A percentile compares a stretch with the other conserved stretches of the same genome.
Evolutionary conservation across 2,113 vertebrate genomes (phyloP).

Genomic region (Gila orcuttii): DNA sequence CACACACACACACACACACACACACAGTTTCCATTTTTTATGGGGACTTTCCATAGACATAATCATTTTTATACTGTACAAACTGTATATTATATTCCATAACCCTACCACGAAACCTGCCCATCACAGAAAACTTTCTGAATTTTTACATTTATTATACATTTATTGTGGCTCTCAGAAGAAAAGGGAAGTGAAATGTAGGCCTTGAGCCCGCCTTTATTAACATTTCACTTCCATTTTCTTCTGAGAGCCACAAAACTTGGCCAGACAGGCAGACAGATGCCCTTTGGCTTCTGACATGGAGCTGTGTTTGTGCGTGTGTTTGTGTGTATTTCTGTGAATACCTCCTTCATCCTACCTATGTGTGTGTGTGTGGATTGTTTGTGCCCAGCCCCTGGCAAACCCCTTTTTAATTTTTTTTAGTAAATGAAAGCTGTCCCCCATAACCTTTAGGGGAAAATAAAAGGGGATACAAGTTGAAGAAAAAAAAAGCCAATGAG

Average conservation of each 20-base stretch:
- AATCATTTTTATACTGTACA: no score
- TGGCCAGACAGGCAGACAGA: conserved; percentile 40
- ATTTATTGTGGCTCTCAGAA: no score
- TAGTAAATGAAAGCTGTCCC: conserved; percentile 1
- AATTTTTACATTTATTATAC: background rate
- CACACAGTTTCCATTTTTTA: background rate
- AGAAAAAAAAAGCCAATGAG: conserved; percentile 22
- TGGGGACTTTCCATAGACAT: no score
- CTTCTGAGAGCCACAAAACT: background rate
- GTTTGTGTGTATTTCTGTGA: background rate
- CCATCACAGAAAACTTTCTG: background rate
- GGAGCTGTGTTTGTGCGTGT: background rate
- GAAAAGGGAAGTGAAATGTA: no score
- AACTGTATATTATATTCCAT: no score
- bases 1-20: background rate
- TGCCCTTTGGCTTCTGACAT: conserved; percentile 36
- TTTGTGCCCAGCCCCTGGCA: background rate
- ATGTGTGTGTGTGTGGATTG: background rate
- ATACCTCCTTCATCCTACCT: background rate
- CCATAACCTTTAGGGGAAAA: background rate
- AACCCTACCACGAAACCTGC: no score
- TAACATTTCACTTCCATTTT: conserved; percentile 24
- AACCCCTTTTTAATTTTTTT: background rate
- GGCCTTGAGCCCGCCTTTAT: background rate
- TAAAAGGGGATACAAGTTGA: background rate